Evolutionary conservation across 2,113 vertebrate species (phyloP).

Genomic region (Notothenia rossii): DNA sequence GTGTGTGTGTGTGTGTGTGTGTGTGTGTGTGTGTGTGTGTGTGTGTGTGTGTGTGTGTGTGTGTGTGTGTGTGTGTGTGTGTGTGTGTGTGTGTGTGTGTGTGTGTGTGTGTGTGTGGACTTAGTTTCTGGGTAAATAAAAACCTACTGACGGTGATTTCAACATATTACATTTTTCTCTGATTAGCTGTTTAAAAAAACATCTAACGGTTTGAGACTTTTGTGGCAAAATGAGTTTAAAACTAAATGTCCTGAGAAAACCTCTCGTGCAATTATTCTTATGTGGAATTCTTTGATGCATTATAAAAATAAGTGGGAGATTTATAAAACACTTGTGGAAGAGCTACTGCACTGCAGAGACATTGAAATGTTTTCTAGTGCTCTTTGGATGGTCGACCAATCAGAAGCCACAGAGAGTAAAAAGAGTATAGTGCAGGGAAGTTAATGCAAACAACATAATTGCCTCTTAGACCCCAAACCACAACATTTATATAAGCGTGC

Average conservation of each 20-base stretch:
- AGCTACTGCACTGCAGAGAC: background rate
- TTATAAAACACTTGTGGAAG: background rate
- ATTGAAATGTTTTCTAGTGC: background rate
- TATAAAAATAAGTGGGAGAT: background rate
- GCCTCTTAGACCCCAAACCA: background rate
- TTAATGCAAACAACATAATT: background rate
- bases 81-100: background rate
- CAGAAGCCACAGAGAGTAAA: background rate
- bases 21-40: too few relatives aligned
- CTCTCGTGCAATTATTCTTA: background rate
- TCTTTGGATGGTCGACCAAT: background rate
- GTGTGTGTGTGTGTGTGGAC: conserved; percentile 1
- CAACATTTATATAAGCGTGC: conserved; percentile 1
- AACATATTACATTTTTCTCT: conserved; percentile 7
- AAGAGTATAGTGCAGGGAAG: background rate
- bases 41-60: background rate
- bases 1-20: too few relatives aligned
- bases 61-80: background rate
- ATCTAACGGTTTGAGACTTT: background rate
- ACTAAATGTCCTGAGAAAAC: background rate
- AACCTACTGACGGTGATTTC: conserved; percentile 10
- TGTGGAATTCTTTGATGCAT: background rate
- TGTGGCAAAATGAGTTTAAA: background rate
- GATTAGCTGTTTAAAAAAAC: background rate
- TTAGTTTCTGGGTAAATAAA: conserved; percentile 4